Percentiles rank a stretch among this genome's conserved stretches.
Evolutionary conservation across 1,140 invertebrate genomes (phyloP).

Genomic region (Tetragnatha versicolor): DNA sequence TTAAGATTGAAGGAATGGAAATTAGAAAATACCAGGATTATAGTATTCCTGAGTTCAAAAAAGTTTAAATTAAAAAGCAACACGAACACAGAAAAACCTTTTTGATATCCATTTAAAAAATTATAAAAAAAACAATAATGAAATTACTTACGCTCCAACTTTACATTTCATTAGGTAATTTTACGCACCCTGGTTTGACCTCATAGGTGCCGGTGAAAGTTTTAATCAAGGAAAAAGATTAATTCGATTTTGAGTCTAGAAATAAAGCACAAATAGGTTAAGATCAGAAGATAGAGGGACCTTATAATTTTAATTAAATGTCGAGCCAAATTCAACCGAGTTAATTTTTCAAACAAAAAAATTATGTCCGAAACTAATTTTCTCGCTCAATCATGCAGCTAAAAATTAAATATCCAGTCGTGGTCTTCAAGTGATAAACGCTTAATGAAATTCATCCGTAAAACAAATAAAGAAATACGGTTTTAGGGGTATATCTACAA

Average conservation of each 20-base stretch:
- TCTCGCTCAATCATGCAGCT: neutral
- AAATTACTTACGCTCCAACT: too few relatives aligned
- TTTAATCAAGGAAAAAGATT: constrained; percentile 17
- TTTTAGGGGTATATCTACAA: too few relatives aligned
- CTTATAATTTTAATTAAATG: constrained; percentile 9
- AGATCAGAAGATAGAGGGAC: neutral
- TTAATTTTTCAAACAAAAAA: constrained; percentile 9
- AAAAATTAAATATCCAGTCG: neutral
- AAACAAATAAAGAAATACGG: neutral
- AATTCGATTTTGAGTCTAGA: constrained; percentile 1
- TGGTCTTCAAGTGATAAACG: neutral
- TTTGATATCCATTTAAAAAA: too few relatives aligned
- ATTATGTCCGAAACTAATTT: neutral
- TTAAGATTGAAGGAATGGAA: too few relatives aligned
- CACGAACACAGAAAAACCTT: too few relatives aligned
- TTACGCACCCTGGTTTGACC: too few relatives aligned
- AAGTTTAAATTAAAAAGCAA: too few relatives aligned
- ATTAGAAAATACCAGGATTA: too few relatives aligned
- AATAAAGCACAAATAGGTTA: neutral
- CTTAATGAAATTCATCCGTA: neutral
- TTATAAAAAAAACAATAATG: too few relatives aligned
- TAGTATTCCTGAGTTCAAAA: too few relatives aligned
- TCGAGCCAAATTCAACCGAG: constrained; percentile 2
- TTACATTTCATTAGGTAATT: too few relatives aligned
- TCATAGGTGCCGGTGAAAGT: too few relatives aligned